Evolutionary conservation across 2,888 invertebrate species (phyloP).

Genomic region (Lasioglossum figueresi): DNA sequence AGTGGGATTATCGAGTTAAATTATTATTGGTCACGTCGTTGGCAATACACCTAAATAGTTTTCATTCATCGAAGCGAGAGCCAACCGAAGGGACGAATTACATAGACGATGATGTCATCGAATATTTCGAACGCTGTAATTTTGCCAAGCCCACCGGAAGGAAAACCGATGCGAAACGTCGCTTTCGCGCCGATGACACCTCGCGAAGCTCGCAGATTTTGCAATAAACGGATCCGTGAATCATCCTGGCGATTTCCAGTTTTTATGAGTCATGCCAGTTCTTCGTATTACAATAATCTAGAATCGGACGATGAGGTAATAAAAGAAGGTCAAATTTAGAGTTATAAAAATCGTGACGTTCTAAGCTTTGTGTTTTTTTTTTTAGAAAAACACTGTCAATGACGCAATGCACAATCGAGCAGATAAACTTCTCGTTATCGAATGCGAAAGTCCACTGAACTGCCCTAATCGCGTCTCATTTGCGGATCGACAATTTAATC

Average conservation of each 20-base stretch:
- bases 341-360: background rate
- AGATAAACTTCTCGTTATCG: background rate
- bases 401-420: background rate
- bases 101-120: conserved; percentile 41
- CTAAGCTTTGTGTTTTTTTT: background rate
- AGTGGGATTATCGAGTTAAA: conserved; percentile 16
- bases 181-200: conserved; percentile 6
- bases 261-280: conserved; percentile 38
- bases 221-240: conserved; percentile 57
- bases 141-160: conserved; percentile 31
- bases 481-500: background rate
- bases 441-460: background rate
- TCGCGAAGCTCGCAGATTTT: conserved; percentile 37
- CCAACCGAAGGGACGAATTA: conserved; percentile 20
- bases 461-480: background rate
- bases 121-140: conserved; percentile 29
- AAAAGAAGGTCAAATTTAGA: background rate
- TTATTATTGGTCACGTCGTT: conserved; percentile 19
- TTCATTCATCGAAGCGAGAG: conserved; percentile 26
- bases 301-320: background rate
- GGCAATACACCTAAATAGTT: background rate
- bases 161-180: conserved; percentile 23
- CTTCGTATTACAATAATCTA: background rate
- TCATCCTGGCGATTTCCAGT: conserved; percentile 60
- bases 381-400: no score